These are phyloP conservation scores for Lithophane semibrunnea DNA, from an alignment of 2,888 invertebrate species.

Conservation along the genomic window DNA sequence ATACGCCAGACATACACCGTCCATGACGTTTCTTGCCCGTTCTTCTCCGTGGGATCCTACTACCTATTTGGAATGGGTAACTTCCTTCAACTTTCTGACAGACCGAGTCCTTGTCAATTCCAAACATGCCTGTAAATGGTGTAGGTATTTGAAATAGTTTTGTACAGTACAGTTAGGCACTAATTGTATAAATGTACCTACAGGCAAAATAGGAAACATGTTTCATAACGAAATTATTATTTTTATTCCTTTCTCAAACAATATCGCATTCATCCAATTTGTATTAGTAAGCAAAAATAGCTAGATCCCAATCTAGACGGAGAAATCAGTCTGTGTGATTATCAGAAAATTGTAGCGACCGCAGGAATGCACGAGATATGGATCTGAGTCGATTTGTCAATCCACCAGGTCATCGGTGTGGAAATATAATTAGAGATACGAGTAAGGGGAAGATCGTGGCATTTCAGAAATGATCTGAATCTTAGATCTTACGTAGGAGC, in stretches of 20 bases:
- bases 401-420: conserved; percentile 60
- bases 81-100: no score
- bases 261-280: neutral
- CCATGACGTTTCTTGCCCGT: no score
- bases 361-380: conserved; percentile 50
- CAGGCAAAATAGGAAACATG: no score
- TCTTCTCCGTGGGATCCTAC: no score
- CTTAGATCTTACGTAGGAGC: conserved; percentile 23
- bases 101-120: no score
- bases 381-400: conserved; percentile 57
- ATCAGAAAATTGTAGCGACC: conserved; percentile 58
- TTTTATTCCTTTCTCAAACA: conserved; percentile 13
- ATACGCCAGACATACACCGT: no score
- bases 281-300: conserved; percentile 33
- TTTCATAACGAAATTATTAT: neutral
- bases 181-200: no score
- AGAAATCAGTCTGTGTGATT: conserved; percentile 52
- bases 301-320: conserved; percentile 57
- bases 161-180: no score
- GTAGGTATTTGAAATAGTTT: no score
- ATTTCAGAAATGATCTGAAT: conserved; percentile 49
- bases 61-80: no score
- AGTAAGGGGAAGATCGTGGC: conserved; percentile 23
- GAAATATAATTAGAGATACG: conserved; percentile 53
- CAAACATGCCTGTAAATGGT: no score